phyloP scores from a whole-genome alignment of 92 coral and sea anemone species.

The Palythoa caribaeorum region DNA sequence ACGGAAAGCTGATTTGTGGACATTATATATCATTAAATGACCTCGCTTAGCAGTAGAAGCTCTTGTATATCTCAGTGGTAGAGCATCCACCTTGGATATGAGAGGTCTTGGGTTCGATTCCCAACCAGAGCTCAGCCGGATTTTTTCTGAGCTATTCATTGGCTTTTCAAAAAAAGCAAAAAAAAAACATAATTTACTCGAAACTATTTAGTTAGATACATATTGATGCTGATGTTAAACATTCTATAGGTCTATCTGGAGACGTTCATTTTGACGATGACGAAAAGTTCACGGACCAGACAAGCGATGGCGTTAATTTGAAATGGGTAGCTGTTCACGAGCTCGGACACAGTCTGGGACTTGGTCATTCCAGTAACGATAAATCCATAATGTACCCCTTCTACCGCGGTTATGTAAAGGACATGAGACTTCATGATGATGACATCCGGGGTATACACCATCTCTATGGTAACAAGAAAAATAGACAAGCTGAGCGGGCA shows the following conservation, averaged over 20 bases:
- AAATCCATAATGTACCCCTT: conserved; percentile 92
- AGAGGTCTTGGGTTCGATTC: too few species aligned
- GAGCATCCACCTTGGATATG: too few species aligned
- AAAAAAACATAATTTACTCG: too few species aligned
- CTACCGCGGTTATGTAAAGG: conserved; percentile 77
- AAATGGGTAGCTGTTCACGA: conserved; percentile 95
- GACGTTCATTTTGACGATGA: conserved; percentile 97
- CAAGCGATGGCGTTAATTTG: conserved; percentile 71
- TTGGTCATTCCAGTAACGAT: conserved; percentile 78
- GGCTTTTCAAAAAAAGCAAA: too few species aligned
- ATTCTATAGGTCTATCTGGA: conserved; percentile 72
- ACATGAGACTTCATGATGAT: conserved; percentile 76
- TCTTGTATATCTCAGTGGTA: too few species aligned
- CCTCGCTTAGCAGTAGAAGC: too few species aligned
- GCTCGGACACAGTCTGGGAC: conserved; percentile 94
- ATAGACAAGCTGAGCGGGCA: conserved; percentile 35
- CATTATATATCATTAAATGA: too few species aligned
- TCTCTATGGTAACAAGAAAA: conserved; percentile 74
- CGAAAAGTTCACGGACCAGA: conserved; percentile 72
- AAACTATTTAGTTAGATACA: too few species aligned
- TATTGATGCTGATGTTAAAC: too few species aligned
- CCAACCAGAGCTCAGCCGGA: too few species aligned
- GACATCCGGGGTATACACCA: conserved; percentile 85
- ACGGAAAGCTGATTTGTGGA: too few species aligned
- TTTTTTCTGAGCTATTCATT: too few species aligned